Conservation (phyloP, 2,113 vertebrate genomes). For the Australoheros scitulus region DNA sequence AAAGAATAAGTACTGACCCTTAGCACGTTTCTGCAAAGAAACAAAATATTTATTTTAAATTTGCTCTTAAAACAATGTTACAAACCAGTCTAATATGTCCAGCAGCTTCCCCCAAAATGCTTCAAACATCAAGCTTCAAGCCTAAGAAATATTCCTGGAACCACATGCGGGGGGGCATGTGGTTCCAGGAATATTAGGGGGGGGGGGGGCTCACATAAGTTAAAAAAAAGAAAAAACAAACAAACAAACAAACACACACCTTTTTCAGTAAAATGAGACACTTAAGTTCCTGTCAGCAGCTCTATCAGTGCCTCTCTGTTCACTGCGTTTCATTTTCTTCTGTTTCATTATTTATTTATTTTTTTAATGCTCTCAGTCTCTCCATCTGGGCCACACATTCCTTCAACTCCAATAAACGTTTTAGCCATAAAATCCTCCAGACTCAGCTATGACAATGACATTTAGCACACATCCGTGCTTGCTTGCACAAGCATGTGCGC, state of each 20-base stretch:
- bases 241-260: neutral
- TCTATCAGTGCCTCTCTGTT: constrained; percentile 30
- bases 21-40: constrained; percentile 70
- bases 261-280: neutral
- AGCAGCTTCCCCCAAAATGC: neutral
- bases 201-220: neutral
- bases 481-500: neutral
- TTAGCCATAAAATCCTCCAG: constrained; percentile 61
- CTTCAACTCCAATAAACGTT: constrained; percentile 9
- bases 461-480: constrained; percentile 54
- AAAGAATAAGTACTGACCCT: constrained; percentile 75
- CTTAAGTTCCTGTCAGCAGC: neutral
- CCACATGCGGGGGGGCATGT: neutral
- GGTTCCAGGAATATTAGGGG: no score
- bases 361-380: neutral
- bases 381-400: constrained; percentile 44
- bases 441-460: constrained; percentile 71
- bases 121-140: neutral
- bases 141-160: neutral
- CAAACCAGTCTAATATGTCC: neutral
- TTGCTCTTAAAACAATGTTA: neutral
- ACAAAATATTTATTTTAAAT: neutral
- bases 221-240: neutral
- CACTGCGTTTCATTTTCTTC: constrained; percentile 6
- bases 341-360: neutral